Base-by-base conservation (phyloP, 2,888 invertebrate genomes). In the Cistogaster globosa region DNA sequence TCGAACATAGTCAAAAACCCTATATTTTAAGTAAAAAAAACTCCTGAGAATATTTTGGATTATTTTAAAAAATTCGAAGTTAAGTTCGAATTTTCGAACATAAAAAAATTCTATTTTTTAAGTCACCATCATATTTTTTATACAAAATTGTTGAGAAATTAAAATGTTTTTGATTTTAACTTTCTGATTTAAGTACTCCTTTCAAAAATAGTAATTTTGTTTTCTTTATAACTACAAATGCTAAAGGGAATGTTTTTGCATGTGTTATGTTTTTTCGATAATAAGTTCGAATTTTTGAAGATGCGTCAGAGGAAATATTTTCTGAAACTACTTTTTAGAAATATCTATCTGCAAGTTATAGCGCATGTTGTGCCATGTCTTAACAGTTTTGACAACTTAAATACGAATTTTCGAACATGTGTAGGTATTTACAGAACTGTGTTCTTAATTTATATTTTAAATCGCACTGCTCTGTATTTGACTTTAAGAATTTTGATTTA, bases 81-180 rank as follows among this genome's bases (percentile, higher is more conserved):
- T 65, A 11, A 42, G 4, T 48, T 65, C 45, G 8, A 45, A 45
- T 65, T 18, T 26, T 63, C 45, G 22, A 48, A 48, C 63, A 26
- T 45, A 11, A 11, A 48, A 65, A 26, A 32, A 16, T 2, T 12
- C 9, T 5, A 48, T n/a, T 48, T 48, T 48, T 12, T 48, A 16
- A 16, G 0, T 16, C n/a, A 6, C 2, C n/a, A 48, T 48, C n/a
- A 14, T 12, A 42, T 12, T 12, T 42, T 6, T 42, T 42, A 4
- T 1, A 42, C 1, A 42, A 42, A 42, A 2, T 42, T 42, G 0
- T 42, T 38, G 8, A 38, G 1, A 38, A 11, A 6, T 38, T 4
- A 38, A 8, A 11, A 38, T 38, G 3, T 38, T 38, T 38, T 38
- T 38, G 1, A 11, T 38, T 38, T n/a, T n/a, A n/a, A n/a, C n/a